Base-by-base conservation (phyloP, 2,113 vertebrate species). In the Chunga burmeisteri region DNA sequence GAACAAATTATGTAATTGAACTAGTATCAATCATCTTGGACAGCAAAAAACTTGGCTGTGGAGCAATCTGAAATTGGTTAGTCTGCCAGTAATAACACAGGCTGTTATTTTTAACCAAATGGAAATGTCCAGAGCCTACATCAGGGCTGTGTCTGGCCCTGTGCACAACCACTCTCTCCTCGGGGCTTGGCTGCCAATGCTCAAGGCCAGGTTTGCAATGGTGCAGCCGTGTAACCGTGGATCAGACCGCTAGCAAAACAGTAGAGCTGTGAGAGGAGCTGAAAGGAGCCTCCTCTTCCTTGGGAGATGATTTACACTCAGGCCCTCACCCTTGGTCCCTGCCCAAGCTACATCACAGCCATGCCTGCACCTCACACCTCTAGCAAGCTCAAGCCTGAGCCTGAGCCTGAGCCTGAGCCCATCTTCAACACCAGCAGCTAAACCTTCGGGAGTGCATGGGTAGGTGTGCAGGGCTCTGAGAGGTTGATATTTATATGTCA, bases 311-410 rank as follows among this genome's bases (percentile, higher is more conserved):
- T 18, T 61, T 34, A 61, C 1, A 1, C 40, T 78, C 32, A 49
- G 8, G 19, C 5, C 11, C 11, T 47, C 11, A 16, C 11, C n/a
- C 21, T 4, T n/a, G 27, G 73, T 46, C 61, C 47, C 22, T 63
- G 32, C 8, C 38, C 1, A 2, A 75, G 11, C 38, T 85, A 11
- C 0, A 0, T 9, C 9, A 4, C 32, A 75, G 66, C 56, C 3
- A 0, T 25, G 25, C 22, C n/a, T 46, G 9, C 36, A 49, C 50
- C 52, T 75, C 7, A 12, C 8, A 34, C 30, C 68, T 36, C 10
- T 36, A 83, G 75, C 14, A 10, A 68, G 36, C 34, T 36, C 14
- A 10, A 38, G 38, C 70, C 50, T 25, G 44, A 81, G 19, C n/a
- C 30, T 16, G 5, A 87, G 47, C 26, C 71, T 72, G 46, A 80